Percentiles rank a stretch among this genome's conserved stretches.
phyloP scores from a whole-genome alignment of 2,797 vertebrate genomes.

The Gambusia yucatana region DNA sequence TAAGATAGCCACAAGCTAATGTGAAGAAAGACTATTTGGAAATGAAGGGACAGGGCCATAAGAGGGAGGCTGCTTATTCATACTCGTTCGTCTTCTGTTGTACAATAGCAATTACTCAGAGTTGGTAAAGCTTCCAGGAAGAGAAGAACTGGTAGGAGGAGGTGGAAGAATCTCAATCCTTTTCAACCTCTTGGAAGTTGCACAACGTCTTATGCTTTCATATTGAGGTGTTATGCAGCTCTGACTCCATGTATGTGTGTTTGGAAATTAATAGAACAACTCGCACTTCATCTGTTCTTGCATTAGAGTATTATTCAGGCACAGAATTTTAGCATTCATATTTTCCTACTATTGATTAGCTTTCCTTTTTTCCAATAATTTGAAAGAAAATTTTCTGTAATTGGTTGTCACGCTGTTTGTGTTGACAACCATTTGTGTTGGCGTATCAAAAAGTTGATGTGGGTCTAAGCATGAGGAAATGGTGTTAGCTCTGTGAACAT shows the following conservation, averaged over 20 bases:
- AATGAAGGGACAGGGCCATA: constrained; percentile 14
- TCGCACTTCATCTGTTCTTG: constrained; percentile 9
- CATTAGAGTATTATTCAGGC: constrained; percentile 4
- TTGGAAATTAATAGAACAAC: background rate
- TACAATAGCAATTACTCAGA: constrained; percentile 60
- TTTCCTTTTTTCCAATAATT: background rate
- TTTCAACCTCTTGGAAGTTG: constrained; percentile 55
- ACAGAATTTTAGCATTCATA: background rate
- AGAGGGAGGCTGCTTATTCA: constrained; percentile 23
- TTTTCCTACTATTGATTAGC: background rate
- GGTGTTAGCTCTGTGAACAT: background rate
- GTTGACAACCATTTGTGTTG: background rate
- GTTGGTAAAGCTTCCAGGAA: constrained; percentile 62
- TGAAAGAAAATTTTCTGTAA: background rate
- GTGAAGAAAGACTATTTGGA: constrained; percentile 26
- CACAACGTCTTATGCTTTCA: constrained; percentile 24
- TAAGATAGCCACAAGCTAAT: constrained; percentile 62
- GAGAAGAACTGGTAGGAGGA: constrained; percentile 25
- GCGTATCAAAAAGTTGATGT: background rate
- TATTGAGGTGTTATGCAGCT: constrained; percentile 26
- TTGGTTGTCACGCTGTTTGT: background rate
- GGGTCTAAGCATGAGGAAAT: background rate
- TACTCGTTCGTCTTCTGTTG: constrained; percentile 54
- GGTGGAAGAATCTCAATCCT: constrained; percentile 48
- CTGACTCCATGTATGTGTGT: constrained; percentile 12